Evolutionary conservation across 2,113 vertebrate genomes (phyloP).

Genomic region (Nanorana parkeri): DNA sequence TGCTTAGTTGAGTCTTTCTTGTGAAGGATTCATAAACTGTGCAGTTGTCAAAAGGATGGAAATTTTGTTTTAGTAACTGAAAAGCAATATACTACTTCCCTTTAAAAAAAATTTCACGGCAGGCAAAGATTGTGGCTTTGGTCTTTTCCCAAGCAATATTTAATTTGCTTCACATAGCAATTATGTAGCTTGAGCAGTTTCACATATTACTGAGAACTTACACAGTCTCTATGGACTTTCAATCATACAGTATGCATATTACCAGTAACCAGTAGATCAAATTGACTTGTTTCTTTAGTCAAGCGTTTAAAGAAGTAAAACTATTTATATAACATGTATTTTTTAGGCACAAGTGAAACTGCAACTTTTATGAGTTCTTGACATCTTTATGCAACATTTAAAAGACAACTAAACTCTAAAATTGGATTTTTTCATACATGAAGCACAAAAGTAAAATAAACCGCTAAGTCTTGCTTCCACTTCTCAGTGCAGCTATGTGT

Average conservation of each 20-base stretch:
- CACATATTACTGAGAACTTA: conserved; percentile 36
- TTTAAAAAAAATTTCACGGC: background rate
- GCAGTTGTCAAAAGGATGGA: no score
- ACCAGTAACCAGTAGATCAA: conserved; percentile 46
- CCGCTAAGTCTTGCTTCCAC: no score
- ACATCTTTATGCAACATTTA: conserved; percentile 43
- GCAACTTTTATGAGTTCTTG: conserved; percentile 34
- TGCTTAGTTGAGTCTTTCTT: no score
- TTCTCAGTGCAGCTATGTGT: no score
- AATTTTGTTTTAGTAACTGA: background rate
- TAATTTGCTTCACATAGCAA: conserved; percentile 45
- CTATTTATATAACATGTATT: conserved; percentile 47
- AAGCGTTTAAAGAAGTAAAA: conserved; percentile 53
- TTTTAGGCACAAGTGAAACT: conserved; percentile 18
- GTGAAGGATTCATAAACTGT: no score
- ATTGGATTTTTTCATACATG: background rate
- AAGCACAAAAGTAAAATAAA: conserved; percentile 30
- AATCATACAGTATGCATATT: conserved; percentile 47
- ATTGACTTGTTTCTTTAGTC: conserved; percentile 41
- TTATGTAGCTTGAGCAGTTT: conserved; percentile 39
- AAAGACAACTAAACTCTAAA: conserved; percentile 27
- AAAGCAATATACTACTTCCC: background rate
- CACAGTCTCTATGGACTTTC: conserved; percentile 39
- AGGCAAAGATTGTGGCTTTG: background rate
- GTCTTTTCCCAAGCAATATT: conserved; percentile 32